Evolutionary conservation across 2,797 vertebrate genomes (phyloP), one percentile per base, ranked within the genome.

Genomic region (Phrynocephalus vlangalii): DNA sequence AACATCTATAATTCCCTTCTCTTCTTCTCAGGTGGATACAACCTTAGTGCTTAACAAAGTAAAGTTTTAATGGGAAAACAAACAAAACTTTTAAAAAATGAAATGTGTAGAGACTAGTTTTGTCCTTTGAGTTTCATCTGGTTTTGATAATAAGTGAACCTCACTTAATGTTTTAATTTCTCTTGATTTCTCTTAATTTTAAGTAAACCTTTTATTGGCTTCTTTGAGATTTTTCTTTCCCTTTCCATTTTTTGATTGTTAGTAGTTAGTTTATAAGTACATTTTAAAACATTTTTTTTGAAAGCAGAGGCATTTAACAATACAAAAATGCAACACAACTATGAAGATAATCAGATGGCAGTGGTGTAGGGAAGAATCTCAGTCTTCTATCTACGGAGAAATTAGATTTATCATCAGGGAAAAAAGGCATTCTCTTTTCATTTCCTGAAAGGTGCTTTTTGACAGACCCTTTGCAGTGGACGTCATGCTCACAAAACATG

Each of bases 381-480:
- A 73, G 90, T 97, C 96, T 96, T 95, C 95, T 95, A 96, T 95
- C 96, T 93, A 71, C 72, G 94, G 95, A 96, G 95, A 97, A 97
- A 97, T 97, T 94, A 96, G 95, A 94, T 97, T 97, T 96, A 96
- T 96, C 97, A 95, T 96, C 95, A 93, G 94, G 30, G 1, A 2
- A 93, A 95, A 94, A 95, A 95, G 94, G 92, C 95, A 95, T 96
- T 96, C 96, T 96, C 96, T 96, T 96, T 97, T 96, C 96, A 96
- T 96, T 96, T 96, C 93, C 95, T 97, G 96, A 97, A 97, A 97
- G 96, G 96, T 97, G 96, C 95, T 96, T 96, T 97, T 96, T 97
- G 97, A 97, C 96, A 97, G 96, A 97, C 95, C 95, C 96, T 96
- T 96, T 97, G 96, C 96, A 96, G 95, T 96, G 97, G 96, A 96